Evolutionary conservation across 2,888 invertebrate species (phyloP).

Genomic region (Nysson spinosus): DNA sequence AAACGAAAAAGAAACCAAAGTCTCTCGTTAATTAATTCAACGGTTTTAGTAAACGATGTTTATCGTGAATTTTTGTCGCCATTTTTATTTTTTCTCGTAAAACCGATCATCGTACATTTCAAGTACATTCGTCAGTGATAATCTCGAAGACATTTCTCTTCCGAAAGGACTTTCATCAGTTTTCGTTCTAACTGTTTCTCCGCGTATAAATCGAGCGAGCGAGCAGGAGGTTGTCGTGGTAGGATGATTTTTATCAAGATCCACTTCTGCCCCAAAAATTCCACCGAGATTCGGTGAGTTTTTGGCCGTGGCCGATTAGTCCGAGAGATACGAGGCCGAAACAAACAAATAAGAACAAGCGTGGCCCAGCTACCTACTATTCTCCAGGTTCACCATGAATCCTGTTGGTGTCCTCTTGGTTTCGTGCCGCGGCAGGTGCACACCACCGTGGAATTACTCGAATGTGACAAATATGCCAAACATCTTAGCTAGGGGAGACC

Average conservation of each 20-base stretch:
- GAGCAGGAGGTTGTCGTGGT: constrained; percentile 4
- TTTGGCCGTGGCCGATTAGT: constrained; percentile 69
- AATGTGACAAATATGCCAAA: constrained; percentile 75
- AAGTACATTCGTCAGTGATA: constrained; percentile 34
- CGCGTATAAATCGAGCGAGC: constrained; percentile 13
- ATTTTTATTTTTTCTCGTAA: background rate
- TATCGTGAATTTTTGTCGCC: too few relatives aligned
- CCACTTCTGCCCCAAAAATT: constrained; percentile 70
- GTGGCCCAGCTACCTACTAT: constrained; percentile 57
- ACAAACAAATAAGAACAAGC: constrained; percentile 71
- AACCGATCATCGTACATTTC: background rate
- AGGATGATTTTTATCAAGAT: constrained; percentile 68
- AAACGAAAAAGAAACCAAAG: constrained; percentile 73
- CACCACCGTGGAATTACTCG: constrained; percentile 71
- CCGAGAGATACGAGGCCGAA: constrained; percentile 69
- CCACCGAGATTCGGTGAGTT: constrained; percentile 67
- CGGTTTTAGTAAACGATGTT: too few relatives aligned
- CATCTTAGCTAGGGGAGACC: constrained; percentile 56
- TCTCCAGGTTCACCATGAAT: constrained; percentile 55
- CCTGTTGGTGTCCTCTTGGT: constrained; percentile 39
- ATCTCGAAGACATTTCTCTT: constrained; percentile 44
- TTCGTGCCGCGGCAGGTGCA: constrained; percentile 67
- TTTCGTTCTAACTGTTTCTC: constrained; percentile 57
- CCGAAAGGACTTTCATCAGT: constrained; percentile 28
- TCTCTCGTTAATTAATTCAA: constrained; percentile 68